Percentiles rank a stretch among this genome's conserved stretches.
These are phyloP conservation scores for Harpagifer antarcticus DNA, from an alignment of 2,797 vertebrate species.

Conservation along the genomic window DNA sequence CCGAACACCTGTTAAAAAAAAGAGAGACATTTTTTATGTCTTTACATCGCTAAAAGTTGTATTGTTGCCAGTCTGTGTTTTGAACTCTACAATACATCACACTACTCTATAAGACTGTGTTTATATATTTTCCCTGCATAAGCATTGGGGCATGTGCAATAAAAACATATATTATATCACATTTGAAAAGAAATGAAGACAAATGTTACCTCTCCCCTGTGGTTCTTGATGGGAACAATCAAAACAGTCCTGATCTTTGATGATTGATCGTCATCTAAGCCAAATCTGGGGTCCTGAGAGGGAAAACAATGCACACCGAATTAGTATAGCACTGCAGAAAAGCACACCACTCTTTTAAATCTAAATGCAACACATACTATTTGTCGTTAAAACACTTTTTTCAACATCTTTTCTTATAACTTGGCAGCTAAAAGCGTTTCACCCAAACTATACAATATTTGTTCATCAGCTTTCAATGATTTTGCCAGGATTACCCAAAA, in stretches of 20 bases:
- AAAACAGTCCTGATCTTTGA: slow-evolving; percentile 60
- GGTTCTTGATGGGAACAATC: slow-evolving; percentile 82
- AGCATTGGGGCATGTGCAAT: neutral
- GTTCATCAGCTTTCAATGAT: slow-evolving; percentile 1
- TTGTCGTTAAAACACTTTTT: too few species aligned
- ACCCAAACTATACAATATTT: neutral
- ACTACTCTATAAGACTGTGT: neutral
- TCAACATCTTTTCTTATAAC: neutral
- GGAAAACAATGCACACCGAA: neutral
- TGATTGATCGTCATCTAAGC: slow-evolving; percentile 17
- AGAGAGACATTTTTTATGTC: neutral
- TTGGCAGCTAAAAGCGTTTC: neutral
- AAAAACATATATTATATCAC: neutral
- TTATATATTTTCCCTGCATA: neutral
- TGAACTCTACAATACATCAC: neutral
- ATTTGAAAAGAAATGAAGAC: neutral
- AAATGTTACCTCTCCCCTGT: slow-evolving; percentile 88
- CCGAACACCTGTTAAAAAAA: slow-evolving; percentile 85
- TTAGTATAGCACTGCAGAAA: neutral
- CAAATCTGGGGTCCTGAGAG: slow-evolving; percentile 57
- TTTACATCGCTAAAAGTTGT: neutral
- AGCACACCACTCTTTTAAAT: neutral
- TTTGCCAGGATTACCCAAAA: slow-evolving; percentile 12
- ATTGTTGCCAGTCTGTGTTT: neutral
- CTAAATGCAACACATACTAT: neutral